Evolutionary conservation across 2,888 invertebrate species (phyloP).

Genomic region (Caradrina kadenii): DNA sequence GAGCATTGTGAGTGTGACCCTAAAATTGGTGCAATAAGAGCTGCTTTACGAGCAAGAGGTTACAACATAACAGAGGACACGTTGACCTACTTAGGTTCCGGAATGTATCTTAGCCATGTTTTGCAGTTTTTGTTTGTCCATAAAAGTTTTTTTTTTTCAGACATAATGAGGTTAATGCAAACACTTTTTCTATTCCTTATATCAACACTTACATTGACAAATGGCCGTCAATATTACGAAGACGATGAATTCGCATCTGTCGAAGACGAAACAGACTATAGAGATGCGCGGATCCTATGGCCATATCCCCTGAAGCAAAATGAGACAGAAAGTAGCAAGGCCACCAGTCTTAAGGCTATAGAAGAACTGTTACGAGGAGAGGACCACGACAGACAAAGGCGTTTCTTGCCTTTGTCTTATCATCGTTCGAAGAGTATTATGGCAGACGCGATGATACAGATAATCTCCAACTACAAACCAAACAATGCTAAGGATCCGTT

Average conservation of each 20-base stretch:
- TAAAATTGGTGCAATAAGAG: no score
- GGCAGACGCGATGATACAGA: conserved; percentile 83
- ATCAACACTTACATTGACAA: conserved; percentile 55
- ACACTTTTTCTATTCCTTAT: conserved; percentile 59
- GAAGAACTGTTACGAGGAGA: conserved; percentile 39
- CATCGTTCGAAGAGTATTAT: conserved; percentile 78
- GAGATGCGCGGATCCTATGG: conserved; percentile 77
- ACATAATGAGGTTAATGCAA: conserved; percentile 72
- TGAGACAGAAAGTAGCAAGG: conserved; percentile 56
- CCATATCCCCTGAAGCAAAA: conserved; percentile 73
- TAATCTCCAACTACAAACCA: conserved; percentile 75
- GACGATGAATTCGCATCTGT: conserved; percentile 72
- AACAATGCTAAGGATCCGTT: conserved; percentile 79
- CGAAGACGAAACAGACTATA: conserved; percentile 68
- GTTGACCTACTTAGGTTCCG: neutral
- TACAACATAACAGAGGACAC: neutral
- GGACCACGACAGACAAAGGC: conserved; percentile 62
- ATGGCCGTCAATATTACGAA: conserved; percentile 64
- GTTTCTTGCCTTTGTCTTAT: conserved; percentile 75
- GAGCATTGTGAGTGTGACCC: no score
- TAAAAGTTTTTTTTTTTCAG: conserved; percentile 58
- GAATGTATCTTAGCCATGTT: neutral
- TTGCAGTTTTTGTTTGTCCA: neutral
- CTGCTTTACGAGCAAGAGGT: no score
- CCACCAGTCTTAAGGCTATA: conserved; percentile 41